Evolutionary conservation across 2,113 vertebrate species (phyloP).

Genomic region (Labeo catla): DNA sequence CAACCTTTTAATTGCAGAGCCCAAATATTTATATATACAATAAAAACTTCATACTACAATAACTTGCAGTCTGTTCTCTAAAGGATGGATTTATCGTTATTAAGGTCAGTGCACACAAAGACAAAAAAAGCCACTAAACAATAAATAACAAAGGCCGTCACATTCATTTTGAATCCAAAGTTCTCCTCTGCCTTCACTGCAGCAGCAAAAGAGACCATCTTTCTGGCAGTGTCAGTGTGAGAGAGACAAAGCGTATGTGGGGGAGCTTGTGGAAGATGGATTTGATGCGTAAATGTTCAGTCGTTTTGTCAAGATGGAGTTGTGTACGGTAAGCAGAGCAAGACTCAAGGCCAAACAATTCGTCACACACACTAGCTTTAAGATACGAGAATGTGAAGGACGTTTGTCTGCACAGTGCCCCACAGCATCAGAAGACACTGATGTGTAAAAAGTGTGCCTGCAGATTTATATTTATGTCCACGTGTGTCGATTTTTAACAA

Average conservation of each 20-base stretch:
- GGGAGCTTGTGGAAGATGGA: constrained; percentile 26
- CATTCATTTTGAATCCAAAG: neutral
- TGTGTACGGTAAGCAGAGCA: constrained; percentile 5
- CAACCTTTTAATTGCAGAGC: neutral
- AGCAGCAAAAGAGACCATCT: neutral
- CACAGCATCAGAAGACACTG: neutral
- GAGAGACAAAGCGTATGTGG: constrained; percentile 10
- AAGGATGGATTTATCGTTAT: neutral
- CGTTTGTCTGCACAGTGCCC: constrained; percentile 8
- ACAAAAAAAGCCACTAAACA: neutral
- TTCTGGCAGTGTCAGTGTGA: neutral
- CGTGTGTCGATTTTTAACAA: neutral
- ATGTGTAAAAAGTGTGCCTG: neutral
- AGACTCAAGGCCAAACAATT: constrained; percentile 23
- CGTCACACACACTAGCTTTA: constrained; percentile 3
- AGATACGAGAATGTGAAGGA: neutral
- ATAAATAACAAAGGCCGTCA: neutral
- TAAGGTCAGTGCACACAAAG: neutral
- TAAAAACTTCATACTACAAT: neutral
- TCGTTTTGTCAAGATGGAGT: constrained; percentile 13
- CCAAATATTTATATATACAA: neutral
- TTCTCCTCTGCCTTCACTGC: neutral
- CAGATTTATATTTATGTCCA: neutral
- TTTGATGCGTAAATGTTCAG: neutral
- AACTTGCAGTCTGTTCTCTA: neutral